Percentiles rank a stretch among this genome's conserved stretches.
Evolutionary conservation across 2,888 invertebrate species (phyloP).

Genomic region (Agrilus biguttatus): DNA sequence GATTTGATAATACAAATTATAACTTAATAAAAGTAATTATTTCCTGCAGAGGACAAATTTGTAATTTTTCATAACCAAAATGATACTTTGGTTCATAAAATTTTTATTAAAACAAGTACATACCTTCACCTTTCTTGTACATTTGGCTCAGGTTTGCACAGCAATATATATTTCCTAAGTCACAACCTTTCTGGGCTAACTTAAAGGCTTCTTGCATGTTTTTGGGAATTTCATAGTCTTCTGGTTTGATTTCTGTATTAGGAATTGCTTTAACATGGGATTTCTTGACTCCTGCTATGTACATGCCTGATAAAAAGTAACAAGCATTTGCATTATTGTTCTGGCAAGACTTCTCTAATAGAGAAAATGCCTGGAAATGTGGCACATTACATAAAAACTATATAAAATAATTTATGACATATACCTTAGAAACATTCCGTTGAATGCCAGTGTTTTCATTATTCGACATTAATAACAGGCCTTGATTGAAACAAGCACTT

Average conservation of each 20-base stretch:
- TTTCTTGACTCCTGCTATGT: constrained; percentile 56
- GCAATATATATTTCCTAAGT: constrained; percentile 68
- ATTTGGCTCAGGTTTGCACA: constrained; percentile 85
- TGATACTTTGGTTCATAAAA: no score
- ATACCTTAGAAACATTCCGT: constrained; percentile 38
- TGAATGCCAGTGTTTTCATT: constrained; percentile 36
- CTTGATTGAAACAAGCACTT: constrained; percentile 62
- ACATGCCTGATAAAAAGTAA: constrained; percentile 67
- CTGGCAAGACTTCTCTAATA: constrained; percentile 38
- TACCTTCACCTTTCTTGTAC: constrained; percentile 72
- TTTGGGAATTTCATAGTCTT: constrained; percentile 34
- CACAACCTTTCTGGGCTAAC: constrained; percentile 67
- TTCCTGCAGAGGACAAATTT: no score
- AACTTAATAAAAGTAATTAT: no score
- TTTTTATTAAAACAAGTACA: background rate
- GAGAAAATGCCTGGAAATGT: constrained; percentile 29
- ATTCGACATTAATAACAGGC: constrained; percentile 49
- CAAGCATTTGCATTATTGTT: constrained; percentile 54
- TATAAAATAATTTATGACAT: background rate
- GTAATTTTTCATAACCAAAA: no score
- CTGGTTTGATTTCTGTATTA: constrained; percentile 17
- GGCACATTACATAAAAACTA: background rate
- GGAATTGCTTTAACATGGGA: constrained; percentile 14
- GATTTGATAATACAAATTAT: no score
- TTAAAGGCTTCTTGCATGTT: constrained; percentile 67